Conservation (phyloP, 2,797 vertebrate genomes). For the Sebastes matsubarae region DNA sequence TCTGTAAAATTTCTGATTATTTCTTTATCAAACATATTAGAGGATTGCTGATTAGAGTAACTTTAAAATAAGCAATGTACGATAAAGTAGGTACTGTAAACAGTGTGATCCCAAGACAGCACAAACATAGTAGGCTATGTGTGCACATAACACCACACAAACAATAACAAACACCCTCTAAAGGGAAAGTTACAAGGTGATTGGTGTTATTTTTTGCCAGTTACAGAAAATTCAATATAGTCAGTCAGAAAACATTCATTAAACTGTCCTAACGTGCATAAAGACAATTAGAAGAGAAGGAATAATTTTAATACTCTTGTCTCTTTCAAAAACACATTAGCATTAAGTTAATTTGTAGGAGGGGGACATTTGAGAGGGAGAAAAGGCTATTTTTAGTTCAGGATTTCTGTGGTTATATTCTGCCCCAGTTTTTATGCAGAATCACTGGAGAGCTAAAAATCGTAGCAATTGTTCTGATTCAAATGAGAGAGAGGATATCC, state of each 20-base stretch:
- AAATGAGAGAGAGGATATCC: constrained; percentile 48
- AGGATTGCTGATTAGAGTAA: not conserved
- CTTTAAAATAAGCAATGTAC: not conserved
- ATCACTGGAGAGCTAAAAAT: constrained; percentile 53
- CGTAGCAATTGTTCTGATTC: constrained; percentile 54
- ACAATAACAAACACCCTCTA: not conserved
- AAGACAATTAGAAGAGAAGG: not conserved
- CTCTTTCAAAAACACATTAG: constrained; percentile 3
- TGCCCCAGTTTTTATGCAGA: constrained; percentile 61
- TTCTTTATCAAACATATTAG: not conserved
- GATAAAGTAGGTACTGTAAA: not conserved
- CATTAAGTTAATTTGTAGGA: constrained; percentile 1
- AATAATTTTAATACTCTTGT: not conserved
- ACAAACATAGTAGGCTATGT: not conserved
- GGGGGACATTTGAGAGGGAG: not conserved
- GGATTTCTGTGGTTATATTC: constrained; percentile 38
- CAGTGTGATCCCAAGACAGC: not conserved
- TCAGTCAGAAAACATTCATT: not conserved
- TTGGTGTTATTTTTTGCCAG: not conserved
- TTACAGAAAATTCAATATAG: too few species aligned
- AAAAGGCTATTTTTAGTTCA: constrained; percentile 32
- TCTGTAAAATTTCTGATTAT: not conserved
- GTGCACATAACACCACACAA: not conserved
- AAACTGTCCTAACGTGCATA: not conserved
- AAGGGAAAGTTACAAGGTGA: not conserved